Conservation (phyloP, 2,797 vertebrate genomes). For the Cynodonichthys magdalenae region DNA sequence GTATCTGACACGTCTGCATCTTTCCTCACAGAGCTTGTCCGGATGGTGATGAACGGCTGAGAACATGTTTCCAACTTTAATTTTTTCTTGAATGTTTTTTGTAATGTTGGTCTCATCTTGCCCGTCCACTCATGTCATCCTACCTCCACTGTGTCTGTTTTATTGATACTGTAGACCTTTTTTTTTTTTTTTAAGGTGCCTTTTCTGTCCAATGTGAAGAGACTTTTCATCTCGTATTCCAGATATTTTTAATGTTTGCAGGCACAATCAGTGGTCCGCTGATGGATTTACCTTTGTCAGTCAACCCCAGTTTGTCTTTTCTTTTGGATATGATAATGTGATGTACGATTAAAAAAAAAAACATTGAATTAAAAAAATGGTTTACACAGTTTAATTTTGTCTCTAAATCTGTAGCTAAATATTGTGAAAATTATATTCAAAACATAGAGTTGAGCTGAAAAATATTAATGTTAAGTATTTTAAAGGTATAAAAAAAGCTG, state of each 20-base stretch:
- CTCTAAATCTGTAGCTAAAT: constrained; percentile 16
- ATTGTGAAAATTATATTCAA: background rate
- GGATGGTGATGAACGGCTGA: constrained; percentile 84
- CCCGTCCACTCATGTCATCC: constrained; percentile 25
- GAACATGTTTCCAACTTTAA: constrained; percentile 50
- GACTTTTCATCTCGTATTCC: constrained; percentile 38
- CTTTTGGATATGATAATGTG: constrained; percentile 50
- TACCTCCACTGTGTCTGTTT: constrained; percentile 37
- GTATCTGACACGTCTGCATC: constrained; percentile 18
- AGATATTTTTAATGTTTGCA: constrained; percentile 21
- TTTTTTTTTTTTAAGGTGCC: constrained; percentile 71
- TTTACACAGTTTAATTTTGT: constrained; percentile 36
- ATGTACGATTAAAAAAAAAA: constrained; percentile 44
- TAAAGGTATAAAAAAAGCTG: background rate
- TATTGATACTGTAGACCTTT: constrained; percentile 21
- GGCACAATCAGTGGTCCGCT: constrained; percentile 31
- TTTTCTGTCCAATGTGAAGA: constrained; percentile 68
- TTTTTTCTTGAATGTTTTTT: constrained; percentile 33
- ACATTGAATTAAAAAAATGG: constrained; percentile 72
- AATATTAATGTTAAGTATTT: background rate
- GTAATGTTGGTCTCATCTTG: constrained; percentile 43
- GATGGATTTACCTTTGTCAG: constrained; percentile 17
- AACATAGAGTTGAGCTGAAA: background rate
- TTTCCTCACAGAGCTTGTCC: constrained; percentile 76
- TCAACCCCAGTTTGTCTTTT: constrained; percentile 22